Percentiles rank a stretch among this genome's conserved stretches.
Conservation (phyloP, 2,888 invertebrate species). For the Poecilobothrus nobilitatus region DNA sequence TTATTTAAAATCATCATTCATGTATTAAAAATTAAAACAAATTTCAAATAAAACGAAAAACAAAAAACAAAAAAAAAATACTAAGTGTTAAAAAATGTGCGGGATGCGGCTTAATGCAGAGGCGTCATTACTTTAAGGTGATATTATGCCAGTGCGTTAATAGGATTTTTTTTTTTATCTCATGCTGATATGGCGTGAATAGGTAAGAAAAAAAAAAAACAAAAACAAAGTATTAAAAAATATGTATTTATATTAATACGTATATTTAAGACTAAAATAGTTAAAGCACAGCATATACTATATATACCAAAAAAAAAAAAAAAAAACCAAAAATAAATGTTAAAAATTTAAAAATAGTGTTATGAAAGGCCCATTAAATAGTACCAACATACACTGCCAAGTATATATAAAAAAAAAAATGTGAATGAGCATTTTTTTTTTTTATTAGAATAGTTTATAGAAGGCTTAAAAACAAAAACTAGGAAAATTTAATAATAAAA, state of each 20-base stretch:
- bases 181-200: conserved; percentile 6
- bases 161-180: not conserved
- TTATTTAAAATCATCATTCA: no score
- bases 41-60: not conserved
- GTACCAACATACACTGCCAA: not conserved
- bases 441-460: not conserved
- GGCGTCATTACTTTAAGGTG: not conserved
- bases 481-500: not conserved
- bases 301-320: no score
- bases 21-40: no score
- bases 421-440: not conserved
- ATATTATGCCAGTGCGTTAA: conserved; percentile 2
- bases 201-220: not conserved
- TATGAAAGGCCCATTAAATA: not conserved
- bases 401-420: not conserved
- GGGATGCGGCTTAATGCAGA: not conserved
- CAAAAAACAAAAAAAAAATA: not conserved
- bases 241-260: no score
- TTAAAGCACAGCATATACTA: no score
- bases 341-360: no score
- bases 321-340: no score
- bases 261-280: no score
- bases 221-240: no score
- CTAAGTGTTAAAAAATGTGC: conserved; percentile 2
- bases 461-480: not conserved